These are phyloP conservation scores for Dasyprocta punctata DNA, from an alignment of 2,113 vertebrate species.

Conservation along the genomic window DNA sequence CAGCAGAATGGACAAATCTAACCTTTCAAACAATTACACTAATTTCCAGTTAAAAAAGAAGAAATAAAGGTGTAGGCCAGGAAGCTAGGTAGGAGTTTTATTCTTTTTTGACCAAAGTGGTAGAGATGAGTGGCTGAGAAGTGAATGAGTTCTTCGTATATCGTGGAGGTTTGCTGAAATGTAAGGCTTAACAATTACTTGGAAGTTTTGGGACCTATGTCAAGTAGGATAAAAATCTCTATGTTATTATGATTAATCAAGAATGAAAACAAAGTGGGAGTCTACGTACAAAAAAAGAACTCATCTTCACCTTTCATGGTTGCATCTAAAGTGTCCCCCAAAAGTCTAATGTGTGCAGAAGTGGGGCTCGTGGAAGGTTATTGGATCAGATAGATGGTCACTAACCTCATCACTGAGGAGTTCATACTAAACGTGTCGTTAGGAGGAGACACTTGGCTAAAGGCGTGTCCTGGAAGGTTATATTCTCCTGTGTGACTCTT, in stretches of 20 bases:
- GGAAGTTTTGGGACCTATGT: neutral
- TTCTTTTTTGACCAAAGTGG: neutral
- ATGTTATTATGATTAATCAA: neutral
- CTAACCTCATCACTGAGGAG: neutral
- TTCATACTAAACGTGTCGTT: neutral
- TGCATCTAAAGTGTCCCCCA: neutral
- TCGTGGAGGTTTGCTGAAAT: neutral
- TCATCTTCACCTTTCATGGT: neutral
- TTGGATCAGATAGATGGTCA: neutral
- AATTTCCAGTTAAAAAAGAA: neutral
- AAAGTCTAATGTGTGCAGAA: neutral
- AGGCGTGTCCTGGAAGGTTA: neutral
- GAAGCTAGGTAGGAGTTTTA: neutral
- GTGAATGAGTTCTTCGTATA: neutral
- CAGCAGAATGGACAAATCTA: neutral
- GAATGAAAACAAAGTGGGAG: neutral
- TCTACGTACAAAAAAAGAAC: neutral
- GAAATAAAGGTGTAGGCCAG: neutral
- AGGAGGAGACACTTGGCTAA: neutral
- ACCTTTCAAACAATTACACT: neutral
- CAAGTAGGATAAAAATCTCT: neutral
- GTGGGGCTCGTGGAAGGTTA: neutral
- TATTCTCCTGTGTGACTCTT: neutral
- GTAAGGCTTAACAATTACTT: neutral
- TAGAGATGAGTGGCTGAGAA: neutral